These are phyloP conservation scores for Muscicapa adusta DNA, from an alignment of 2,113 vertebrate genomes.

Conservation along the genomic window DNA sequence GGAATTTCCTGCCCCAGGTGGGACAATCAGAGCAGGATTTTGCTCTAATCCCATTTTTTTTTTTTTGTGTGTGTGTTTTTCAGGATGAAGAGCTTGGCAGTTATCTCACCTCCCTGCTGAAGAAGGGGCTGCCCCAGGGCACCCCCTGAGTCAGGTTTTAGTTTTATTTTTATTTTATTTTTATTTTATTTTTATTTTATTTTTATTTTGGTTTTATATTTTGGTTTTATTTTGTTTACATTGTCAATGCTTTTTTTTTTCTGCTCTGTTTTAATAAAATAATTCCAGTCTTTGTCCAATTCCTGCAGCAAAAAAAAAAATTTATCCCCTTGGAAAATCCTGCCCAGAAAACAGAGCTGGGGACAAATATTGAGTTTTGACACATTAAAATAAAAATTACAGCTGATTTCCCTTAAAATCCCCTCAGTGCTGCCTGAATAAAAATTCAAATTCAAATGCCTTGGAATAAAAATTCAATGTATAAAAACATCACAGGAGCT, in stretches of 20 bases:
- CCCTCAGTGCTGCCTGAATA: background rate
- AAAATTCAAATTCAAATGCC: too few relatives aligned
- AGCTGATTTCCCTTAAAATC: background rate
- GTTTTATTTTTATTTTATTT: slow-evolving; percentile 3
- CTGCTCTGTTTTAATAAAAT: slow-evolving; percentile 11
- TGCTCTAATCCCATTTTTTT: background rate
- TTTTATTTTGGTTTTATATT: background rate
- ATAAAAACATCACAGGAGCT: background rate
- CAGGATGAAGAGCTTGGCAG: slow-evolving; percentile 97
- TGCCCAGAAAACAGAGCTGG: too few relatives aligned
- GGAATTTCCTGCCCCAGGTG: rapidly evolving
- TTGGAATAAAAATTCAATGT: background rate
- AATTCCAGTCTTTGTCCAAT: background rate
- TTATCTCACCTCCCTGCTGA: slow-evolving; percentile 87
- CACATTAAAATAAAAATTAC: background rate
- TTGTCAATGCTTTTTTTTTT: background rate
- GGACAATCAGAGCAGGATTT: background rate
- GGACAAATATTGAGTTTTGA: too few relatives aligned
- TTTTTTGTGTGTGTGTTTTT: background rate
- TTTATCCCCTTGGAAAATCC: too few relatives aligned
- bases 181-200: background rate
- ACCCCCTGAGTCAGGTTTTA: slow-evolving; percentile 45
- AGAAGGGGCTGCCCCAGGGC: slow-evolving; percentile 87
- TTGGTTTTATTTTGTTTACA: background rate
- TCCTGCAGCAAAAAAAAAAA: background rate